A percentile compares a stretch with the other conserved stretches of the same genome.
These are phyloP conservation scores for Perca fluviatilis DNA, from an alignment of 2,113 vertebrate genomes.

Conservation along the genomic window DNA sequence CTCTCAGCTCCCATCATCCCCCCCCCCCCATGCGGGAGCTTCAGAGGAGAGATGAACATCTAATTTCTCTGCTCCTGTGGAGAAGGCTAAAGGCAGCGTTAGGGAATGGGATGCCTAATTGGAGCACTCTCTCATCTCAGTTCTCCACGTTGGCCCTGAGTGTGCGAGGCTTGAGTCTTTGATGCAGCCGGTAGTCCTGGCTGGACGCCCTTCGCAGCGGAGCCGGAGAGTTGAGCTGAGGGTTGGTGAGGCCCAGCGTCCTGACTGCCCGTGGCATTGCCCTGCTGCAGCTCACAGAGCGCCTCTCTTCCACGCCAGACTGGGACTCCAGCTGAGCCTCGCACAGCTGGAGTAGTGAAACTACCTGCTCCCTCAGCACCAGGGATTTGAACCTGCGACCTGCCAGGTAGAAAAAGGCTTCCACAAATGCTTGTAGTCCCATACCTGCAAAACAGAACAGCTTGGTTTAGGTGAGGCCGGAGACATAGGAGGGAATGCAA, in stretches of 20 bases:
- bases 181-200: conserved; percentile 71
- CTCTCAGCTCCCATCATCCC: conserved; percentile 36
- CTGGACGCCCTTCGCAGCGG: conserved; percentile 55
- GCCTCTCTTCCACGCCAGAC: conserved; percentile 78
- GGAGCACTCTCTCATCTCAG: conserved; percentile 53
- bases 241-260: conserved; percentile 38
- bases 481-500: background rate
- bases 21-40: background rate
- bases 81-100: conserved; percentile 43
- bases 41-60: conserved; percentile 14
- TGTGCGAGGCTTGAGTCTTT: conserved; percentile 63
- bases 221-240: conserved; percentile 41
- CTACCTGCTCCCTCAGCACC: conserved; percentile 87
- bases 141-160: conserved; percentile 76
- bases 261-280: conserved; percentile 34
- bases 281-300: conserved; percentile 82
- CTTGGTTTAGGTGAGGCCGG: background rate
- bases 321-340: conserved; percentile 87
- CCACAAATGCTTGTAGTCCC: conserved; percentile 94
- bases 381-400: conserved; percentile 89
- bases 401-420: conserved; percentile 93
- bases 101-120: background rate
- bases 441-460: conserved; percentile 85
- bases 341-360: conserved; percentile 87
- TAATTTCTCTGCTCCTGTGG: conserved; percentile 33